A percentile compares a stretch with the other conserved stretches of the same genome.
Evolutionary conservation across 2,888 invertebrate species (phyloP).

Genomic region (Agrotis clavis): DNA sequence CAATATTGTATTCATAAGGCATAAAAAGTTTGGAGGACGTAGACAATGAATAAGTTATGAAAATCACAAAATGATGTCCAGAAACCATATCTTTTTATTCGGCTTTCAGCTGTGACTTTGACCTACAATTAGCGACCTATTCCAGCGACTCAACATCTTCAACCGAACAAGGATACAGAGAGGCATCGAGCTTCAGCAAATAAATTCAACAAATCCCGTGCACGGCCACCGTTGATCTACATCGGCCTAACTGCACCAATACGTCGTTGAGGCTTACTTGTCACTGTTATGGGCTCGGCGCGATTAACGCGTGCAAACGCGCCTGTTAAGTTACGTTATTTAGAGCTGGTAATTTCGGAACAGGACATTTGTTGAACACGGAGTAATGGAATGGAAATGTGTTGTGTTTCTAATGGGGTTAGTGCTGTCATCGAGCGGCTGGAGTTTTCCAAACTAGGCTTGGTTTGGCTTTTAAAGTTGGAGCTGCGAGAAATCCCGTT

Average conservation of each 20-base stretch:
- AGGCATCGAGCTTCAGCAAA: conserved; percentile 74
- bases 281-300: conserved; percentile 68
- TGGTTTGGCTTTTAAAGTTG: background rate
- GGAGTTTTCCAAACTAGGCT: background rate
- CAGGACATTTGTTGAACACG: conserved; percentile 33
- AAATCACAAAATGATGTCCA: too few relatives aligned
- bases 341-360: conserved; percentile 52
- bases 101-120: too few relatives aligned
- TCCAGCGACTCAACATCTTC: conserved; percentile 52
- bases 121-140: background rate
- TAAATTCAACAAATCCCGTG: conserved; percentile 86
- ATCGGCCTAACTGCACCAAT: conserved; percentile 83
- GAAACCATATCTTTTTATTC: too few relatives aligned
- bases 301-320: conserved; percentile 70
- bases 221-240: conserved; percentile 83
- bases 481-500: background rate
- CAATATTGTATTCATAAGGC: too few relatives aligned
- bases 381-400: conserved; percentile 29
- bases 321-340: conserved; percentile 61
- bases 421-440: background rate
- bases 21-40: too few relatives aligned
- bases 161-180: conserved; percentile 65
- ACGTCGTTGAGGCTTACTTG: conserved; percentile 81
- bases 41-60: too few relatives aligned
- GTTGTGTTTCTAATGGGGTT: conserved; percentile 24